Evolutionary conservation across 2,797 vertebrate species (phyloP), one percentile per base, ranked within the genome.

Genomic region (Epinephelus malabaricus): DNA sequence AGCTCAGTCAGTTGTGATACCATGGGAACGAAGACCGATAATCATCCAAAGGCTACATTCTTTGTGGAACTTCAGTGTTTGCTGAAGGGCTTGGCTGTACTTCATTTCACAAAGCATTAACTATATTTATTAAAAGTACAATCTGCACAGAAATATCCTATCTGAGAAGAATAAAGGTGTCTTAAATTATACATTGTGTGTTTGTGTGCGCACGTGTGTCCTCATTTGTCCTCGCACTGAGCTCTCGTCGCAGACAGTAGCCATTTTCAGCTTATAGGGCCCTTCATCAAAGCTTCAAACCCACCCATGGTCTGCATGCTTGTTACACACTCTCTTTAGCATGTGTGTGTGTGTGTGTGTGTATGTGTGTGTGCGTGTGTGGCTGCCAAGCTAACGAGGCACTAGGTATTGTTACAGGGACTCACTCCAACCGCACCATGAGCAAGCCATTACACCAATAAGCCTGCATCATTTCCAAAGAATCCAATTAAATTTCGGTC

Each of bases 401-500:
- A 87, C 87, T 84, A 86, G 89, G 85, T 87, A 90, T 91, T 93
- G 89, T 90, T 90, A 90, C 88, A 81, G 85, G 86, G 89, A 77
- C 81, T 88, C 88, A 83, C 87, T 93, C 92, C 88, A 92, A 92
- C 89, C 87, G 66, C 92, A 93, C 87, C 90, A 91, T 92, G 89
- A 93, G 89, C 88, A 84, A 91, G 85, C 87, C 91, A 93, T 93
- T 93, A 92, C 88, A 89, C 89, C 90, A 90, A 89, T 90, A 90
- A 92, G 91, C 90, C 86, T 87, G 88, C 90, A 89, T 92, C 89
- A 91, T 89, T 92, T 93, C 92, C 87, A 93, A 91, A 92, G 91
- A 93, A 93, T 93, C 91, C 90, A 93, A 93, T 93, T 89, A 92
- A 92, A 93, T 86, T 89, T 90, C 23, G 78, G 90, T 93, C 86